Conservation (phyloP, 2,888 invertebrate genomes). For the Eupithecia pulchellata region DNA sequence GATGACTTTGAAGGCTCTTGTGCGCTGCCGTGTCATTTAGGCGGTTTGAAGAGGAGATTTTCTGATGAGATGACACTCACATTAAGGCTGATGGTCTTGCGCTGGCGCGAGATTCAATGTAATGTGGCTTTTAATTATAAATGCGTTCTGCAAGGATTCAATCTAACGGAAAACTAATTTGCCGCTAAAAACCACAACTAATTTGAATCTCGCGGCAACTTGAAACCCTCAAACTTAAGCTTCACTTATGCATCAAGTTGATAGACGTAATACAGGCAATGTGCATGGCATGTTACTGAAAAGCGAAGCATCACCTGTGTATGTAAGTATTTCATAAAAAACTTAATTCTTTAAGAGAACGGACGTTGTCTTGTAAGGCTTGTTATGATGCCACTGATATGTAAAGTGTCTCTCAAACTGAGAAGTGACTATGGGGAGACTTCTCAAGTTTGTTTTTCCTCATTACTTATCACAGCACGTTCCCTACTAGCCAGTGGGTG, state of each 20-base stretch:
- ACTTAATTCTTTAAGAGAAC: neutral
- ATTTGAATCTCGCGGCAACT: too few species aligned
- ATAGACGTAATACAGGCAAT: too few species aligned
- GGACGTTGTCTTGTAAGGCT: neutral
- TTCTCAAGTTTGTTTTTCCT: conserved; percentile 28
- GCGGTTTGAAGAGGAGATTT: neutral
- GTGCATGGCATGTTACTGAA: neutral
- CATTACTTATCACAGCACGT: conserved; percentile 43
- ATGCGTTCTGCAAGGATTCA: too few species aligned
- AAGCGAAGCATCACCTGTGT: too few species aligned
- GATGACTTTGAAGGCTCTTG: neutral
- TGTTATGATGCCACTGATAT: neutral
- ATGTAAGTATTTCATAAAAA: neutral
- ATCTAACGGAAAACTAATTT: too few species aligned
- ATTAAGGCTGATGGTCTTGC: too few species aligned
- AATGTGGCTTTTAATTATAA: too few species aligned
- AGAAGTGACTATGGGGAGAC: neutral
- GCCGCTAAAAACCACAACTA: too few species aligned
- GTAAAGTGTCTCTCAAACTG: neutral
- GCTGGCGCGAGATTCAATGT: too few species aligned
- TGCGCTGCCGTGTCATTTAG: neutral
- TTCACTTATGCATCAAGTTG: too few species aligned
- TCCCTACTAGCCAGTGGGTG: conserved; percentile 63
- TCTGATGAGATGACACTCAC: neutral
- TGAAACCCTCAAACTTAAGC: too few species aligned